Evolutionary conservation across 1,140 invertebrate genomes (phyloP).

Genomic region (Hyphantria cunea): DNA sequence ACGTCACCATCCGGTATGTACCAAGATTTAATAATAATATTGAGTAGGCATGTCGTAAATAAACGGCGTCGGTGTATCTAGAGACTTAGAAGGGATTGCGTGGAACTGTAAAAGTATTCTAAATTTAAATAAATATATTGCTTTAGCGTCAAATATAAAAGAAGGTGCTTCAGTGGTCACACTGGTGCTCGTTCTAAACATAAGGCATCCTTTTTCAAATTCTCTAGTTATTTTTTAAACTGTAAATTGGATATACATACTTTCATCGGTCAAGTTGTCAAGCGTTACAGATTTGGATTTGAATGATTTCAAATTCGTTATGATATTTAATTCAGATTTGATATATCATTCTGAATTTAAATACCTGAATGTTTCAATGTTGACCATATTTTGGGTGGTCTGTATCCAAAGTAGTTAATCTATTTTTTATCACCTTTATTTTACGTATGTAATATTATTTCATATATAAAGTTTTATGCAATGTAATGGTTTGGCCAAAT

Average conservation of each 20-base stretch:
- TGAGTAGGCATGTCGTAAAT: slow-evolving; percentile 2
- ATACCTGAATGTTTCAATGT: background rate
- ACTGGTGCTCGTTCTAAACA: slow-evolving; percentile 44
- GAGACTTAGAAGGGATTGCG: background rate
- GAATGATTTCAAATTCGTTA: too few relatives aligned
- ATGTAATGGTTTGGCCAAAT: slow-evolving; percentile 80
- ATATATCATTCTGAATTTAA: background rate
- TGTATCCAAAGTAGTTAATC: slow-evolving; percentile 42
- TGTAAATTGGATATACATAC: slow-evolving; percentile 1
- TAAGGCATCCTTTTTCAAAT: slow-evolving; percentile 59
- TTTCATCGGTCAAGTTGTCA: slow-evolving; percentile 10
- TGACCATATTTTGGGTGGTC: slow-evolving; percentile 36
- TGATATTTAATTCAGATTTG: background rate
- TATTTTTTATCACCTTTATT: slow-evolving; percentile 46
- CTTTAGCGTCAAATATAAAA: slow-evolving; percentile 36
- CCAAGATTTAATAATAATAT: background rate
- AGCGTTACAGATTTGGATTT: background rate
- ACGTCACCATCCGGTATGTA: background rate
- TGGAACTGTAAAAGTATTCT: slow-evolving; percentile 16
- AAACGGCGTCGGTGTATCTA: slow-evolving; percentile 9
- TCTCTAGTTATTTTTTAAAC: slow-evolving; percentile 29
- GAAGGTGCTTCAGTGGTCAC: slow-evolving; percentile 54
- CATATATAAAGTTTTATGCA: slow-evolving; percentile 67
- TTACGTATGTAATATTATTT: slow-evolving; percentile 57
- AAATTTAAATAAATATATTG: slow-evolving; percentile 17